Evolutionary conservation across 2,113 vertebrate genomes (phyloP), one percentile per base, ranked within the genome.

Genomic region (Himantopus leucocephalus): DNA sequence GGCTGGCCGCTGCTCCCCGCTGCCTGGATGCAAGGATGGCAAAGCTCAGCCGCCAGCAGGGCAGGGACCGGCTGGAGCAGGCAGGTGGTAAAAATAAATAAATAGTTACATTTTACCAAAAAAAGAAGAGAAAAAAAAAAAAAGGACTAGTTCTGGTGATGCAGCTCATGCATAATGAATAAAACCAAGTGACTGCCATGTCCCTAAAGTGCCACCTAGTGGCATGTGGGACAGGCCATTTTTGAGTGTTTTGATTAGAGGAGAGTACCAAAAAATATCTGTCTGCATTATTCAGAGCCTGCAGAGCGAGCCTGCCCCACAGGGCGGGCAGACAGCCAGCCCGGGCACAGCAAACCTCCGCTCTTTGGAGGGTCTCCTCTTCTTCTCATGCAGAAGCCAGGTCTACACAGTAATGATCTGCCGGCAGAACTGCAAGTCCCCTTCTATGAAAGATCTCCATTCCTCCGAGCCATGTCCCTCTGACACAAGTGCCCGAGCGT

Each of bases 151-250:
- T 52, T 79, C 34, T 85, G 55, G 68, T 30, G 91, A 52, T 39
- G 66, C 63, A 90, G 85, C 39, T 90, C n/a, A 35, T 32, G 83
- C 37, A 39, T 39, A 62, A 85, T 4, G 79, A 96, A 52, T n/a
- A 47, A 55, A 64, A 29, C 13, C 64, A 27, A 96, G 85, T 1
- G 90, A 63, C 62, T 96, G 95, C 71, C 76, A 7, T 83, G 98
- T 97, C 98, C 97, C 95, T 95, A 58, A 98, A 97, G 81, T 97
- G 98, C 98, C 98, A 98, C 95, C 98, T 98, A 98, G 98, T 94
- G 98, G 98, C 76, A 95, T 10, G 1, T 14, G 62, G 91, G 82
- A 95, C 71, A n/a, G 55, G 56, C 22, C 58, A 53, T 14, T 22
- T 8, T 68, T 1, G 24, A 66, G 8, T 0, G 22, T 15, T 39